Evolutionary conservation across 2,888 invertebrate species (phyloP).

Genomic region (Phengaris arion): DNA sequence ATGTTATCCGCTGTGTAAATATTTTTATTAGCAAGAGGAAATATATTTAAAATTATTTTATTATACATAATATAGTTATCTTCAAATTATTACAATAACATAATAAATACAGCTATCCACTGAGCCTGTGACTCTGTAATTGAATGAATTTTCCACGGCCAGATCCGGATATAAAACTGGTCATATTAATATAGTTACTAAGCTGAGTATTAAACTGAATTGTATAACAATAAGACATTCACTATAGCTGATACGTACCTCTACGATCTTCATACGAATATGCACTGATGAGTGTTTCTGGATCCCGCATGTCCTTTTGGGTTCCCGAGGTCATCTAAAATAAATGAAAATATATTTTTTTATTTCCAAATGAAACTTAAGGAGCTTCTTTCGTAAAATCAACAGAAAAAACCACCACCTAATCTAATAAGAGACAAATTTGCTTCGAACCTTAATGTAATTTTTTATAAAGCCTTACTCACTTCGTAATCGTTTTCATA

Average conservation of each 20-base stretch:
- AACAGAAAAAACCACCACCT: no score
- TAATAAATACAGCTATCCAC: no score
- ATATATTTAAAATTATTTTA: no score
- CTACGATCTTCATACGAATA: constrained; percentile 38
- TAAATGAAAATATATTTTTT: not conserved
- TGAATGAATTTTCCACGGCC: not conserved
- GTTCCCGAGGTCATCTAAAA: constrained; percentile 1
- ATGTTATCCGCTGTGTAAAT: no score
- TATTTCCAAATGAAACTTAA: no score
- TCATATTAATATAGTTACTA: not conserved
- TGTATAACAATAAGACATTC: not conserved
- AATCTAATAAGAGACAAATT: no score
- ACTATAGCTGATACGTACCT: constrained; percentile 31
- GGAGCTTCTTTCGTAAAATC: no score
- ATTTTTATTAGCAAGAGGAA: no score
- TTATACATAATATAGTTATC: no score
- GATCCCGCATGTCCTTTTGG: constrained; percentile 21
- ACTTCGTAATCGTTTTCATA: constrained; percentile 71
- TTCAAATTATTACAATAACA: no score
- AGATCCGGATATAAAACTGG: not conserved
- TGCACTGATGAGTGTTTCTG: constrained; percentile 18
- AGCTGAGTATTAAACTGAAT: not conserved
- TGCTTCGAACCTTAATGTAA: not conserved
- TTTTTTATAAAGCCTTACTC: constrained; percentile 35
- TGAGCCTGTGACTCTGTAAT: no score